These are phyloP conservation scores for Bolborhynchus lineola DNA, from an alignment of 2,113 vertebrate genomes.

Conservation along the genomic window DNA sequence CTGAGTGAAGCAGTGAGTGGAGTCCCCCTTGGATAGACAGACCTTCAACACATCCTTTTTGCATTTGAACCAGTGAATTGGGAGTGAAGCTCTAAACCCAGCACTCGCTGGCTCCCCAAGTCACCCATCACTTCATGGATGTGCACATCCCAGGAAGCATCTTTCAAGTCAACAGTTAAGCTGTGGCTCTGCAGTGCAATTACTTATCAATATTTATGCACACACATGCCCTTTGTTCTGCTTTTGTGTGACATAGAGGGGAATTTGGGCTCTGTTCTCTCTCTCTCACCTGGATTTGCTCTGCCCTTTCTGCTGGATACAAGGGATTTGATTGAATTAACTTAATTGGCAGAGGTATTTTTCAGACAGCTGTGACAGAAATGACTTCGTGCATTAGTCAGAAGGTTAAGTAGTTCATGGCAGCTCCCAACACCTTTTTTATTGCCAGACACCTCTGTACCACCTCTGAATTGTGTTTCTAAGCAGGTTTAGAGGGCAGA, in stretches of 20 bases:
- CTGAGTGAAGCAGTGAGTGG: fast-evolving
- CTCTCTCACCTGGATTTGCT: slow-evolving; percentile 59
- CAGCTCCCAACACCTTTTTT: slow-evolving; percentile 2
- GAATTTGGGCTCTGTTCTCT: slow-evolving; percentile 32
- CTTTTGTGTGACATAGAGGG: not conserved
- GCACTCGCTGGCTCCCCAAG: not conserved
- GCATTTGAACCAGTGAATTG: not conserved
- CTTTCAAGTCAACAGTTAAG: fast-evolving
- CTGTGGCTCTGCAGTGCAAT: not conserved
- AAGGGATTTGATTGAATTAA: slow-evolving; percentile 62
- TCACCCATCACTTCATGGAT: not conserved
- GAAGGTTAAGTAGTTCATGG: slow-evolving; percentile 47
- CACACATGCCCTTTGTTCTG: not conserved
- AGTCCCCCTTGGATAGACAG: not conserved
- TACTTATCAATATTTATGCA: slow-evolving; percentile 26
- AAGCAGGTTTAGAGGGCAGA: not conserved
- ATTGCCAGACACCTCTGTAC: not conserved
- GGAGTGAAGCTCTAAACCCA: not conserved
- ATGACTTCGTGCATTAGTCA: slow-evolving; percentile 21
- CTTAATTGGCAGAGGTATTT: slow-evolving; percentile 63
- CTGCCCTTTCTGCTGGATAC: slow-evolving; percentile 50
- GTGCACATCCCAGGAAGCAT: not conserved
- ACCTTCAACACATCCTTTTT: not conserved
- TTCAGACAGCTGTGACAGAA: slow-evolving; percentile 63
- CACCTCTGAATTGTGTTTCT: not conserved